A percentile compares a stretch with the other conserved stretches of the same genome.
phyloP scores from a whole-genome alignment of 2,797 vertebrate species.

The Gallinago stenura region DNA sequence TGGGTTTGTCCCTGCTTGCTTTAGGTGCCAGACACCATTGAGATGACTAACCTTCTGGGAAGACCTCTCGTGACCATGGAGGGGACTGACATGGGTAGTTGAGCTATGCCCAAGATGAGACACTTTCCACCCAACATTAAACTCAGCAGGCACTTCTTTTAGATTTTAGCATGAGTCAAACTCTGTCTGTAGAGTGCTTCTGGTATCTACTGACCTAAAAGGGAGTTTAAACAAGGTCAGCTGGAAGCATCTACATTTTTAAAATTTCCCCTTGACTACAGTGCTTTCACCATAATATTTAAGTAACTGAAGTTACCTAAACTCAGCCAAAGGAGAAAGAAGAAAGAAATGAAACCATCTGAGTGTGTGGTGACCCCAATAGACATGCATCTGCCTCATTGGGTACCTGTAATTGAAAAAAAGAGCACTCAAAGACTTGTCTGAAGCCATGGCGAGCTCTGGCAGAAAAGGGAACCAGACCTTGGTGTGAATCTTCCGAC shows the following conservation, averaged over 20 bases:
- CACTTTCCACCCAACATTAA: background rate
- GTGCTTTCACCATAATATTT: background rate
- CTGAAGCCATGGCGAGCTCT: background rate
- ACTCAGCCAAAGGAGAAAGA: background rate
- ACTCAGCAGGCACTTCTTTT: background rate
- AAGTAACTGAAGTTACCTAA: background rate
- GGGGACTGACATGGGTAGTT: background rate
- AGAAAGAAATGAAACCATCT: background rate
- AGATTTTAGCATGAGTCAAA: background rate
- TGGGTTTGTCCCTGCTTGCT: background rate
- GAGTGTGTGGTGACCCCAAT: background rate
- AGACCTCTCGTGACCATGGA: background rate
- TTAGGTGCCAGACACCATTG: too few species aligned
- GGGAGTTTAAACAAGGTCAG: too few species aligned
- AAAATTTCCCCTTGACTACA: background rate
- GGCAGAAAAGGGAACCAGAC: background rate
- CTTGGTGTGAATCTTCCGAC: fast-evolving
- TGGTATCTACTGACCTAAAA: background rate
- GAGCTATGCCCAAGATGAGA: background rate
- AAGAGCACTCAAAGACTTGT: background rate
- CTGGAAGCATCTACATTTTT: background rate
- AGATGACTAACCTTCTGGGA: background rate
- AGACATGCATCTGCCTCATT: background rate
- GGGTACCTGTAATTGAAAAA: background rate
- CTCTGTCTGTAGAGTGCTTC: background rate